Conservation (phyloP, 2,797 vertebrate species). For the Coreius guichenoti region DNA sequence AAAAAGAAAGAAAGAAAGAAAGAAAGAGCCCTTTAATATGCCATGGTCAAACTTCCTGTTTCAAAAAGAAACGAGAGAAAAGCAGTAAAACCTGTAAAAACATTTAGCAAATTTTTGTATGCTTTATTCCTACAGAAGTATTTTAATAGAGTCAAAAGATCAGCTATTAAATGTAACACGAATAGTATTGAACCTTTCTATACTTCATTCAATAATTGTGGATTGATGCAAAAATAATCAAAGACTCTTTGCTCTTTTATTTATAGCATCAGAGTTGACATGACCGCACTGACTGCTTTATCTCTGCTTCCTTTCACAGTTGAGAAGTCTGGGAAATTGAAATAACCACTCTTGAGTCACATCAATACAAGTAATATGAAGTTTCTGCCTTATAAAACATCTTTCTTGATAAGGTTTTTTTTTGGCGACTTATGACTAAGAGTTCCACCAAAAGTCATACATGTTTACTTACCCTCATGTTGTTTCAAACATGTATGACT, state of each 20-base stretch:
- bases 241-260: not conserved
- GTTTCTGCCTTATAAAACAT: not conserved
- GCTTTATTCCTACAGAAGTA: not conserved
- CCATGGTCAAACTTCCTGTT: too few species aligned
- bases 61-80: not conserved
- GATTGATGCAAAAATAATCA: conserved; percentile 10
- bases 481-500: not conserved
- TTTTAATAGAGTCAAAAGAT: not conserved
- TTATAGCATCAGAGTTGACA: conserved; percentile 12
- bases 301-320: conserved; percentile 18
- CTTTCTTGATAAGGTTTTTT: not conserved
- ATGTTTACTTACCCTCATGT: not conserved
- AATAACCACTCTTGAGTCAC: not conserved
- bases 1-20: not conserved
- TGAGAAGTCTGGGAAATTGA: conserved; percentile 1
- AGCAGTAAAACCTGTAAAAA: not conserved
- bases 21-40: not conserved
- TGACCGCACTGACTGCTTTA: not conserved
- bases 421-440: not conserved
- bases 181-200: not conserved
- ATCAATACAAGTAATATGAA: not conserved
- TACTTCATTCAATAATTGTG: not conserved
- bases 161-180: not conserved
- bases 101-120: not conserved
- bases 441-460: not conserved